Percentiles rank a stretch among this genome's conserved stretches.
phyloP scores from a whole-genome alignment of 2,888 invertebrate genomes.

The Tipula helvola region DNA sequence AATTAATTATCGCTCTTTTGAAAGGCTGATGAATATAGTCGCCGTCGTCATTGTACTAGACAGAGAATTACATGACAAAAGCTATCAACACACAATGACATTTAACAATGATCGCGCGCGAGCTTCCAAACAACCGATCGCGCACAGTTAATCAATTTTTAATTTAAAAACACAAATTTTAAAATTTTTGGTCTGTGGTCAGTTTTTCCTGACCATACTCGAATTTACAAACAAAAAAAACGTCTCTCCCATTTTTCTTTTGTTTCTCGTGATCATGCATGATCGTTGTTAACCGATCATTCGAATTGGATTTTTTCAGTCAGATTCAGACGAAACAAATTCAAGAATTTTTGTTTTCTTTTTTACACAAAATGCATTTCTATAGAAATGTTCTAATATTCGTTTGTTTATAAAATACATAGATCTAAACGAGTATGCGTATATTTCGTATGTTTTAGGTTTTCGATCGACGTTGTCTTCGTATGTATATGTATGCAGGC shows the following conservation, averaged over 20 bases:
- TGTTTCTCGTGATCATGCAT: not conserved
- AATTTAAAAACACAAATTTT: not conserved
- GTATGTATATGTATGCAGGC: not conserved
- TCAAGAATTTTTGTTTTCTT: not conserved
- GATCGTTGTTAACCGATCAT: not conserved
- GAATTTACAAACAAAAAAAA: not conserved
- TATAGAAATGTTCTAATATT: not conserved
- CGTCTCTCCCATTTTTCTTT: not conserved
- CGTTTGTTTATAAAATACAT: not conserved
- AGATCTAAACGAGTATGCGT: not conserved
- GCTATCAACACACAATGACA: not conserved
- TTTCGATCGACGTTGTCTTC: not conserved
- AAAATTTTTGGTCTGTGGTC: not conserved
- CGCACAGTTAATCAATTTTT: not conserved
- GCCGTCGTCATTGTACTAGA: not conserved
- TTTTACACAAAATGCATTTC: not conserved
- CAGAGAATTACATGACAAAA: not conserved
- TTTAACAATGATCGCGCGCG: not conserved
- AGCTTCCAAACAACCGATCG: not conserved
- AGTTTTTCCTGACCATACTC: constrained; percentile 9
- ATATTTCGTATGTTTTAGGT: not conserved
- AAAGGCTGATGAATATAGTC: too few species aligned
- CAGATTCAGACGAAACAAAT: not conserved
- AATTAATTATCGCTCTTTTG: too few species aligned
- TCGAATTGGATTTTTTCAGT: not conserved